Evolutionary conservation across 2,113 vertebrate species (phyloP), one percentile per base, ranked within the genome.

Genomic region (Noctilio leporinus): DNA sequence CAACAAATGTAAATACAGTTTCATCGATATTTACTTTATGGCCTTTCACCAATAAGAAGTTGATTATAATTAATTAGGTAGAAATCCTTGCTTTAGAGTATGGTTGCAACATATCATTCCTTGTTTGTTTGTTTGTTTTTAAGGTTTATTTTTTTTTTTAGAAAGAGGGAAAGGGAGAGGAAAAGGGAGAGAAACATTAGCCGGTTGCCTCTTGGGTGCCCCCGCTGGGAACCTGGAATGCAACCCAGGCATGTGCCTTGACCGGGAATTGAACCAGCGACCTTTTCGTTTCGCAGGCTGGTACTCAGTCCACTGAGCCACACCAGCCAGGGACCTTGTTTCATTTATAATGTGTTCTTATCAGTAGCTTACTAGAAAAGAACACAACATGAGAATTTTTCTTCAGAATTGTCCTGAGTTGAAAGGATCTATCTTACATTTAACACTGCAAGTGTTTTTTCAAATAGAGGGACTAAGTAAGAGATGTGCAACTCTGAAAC

Each of bases 321-420:
- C n/a, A n/a, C n/a, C n/a, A n/a, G n/a, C n/a, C n/a, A n/a, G n/a
- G n/a, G n/a, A n/a, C 5, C 19, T 76, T 57, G 43, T 70, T 67
- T 73, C 14, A 72, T 86, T 95, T 93, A 69, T 75, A 22, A 12
- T 62, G 33, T 24, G 92, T 81, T 94, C 55, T 83, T 64, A 53
- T 28, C n/a, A 70, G 10, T 93, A 91, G 90, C 10, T 93, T 93
- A 72, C 15, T 91, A 7, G 35, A 86, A 89, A 94, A 69, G 15
- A 93, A 38, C 26, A 92, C 78, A 97, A 72, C 73, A 96, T 82
- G 84, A 83, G 59, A 92, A 95, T 97, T 95, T 97, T 97, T 96
- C 96, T 95, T 92, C 88, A 92, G 55, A 96, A 86, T 89, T 96
- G 55, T 72, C 47, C 0, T 96, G 96, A 84, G 6, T 93, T 95